Evolutionary conservation across 2,797 vertebrate species (phyloP), one percentile per base, ranked within the genome.

Genomic region (Xyrichtys novacula): DNA sequence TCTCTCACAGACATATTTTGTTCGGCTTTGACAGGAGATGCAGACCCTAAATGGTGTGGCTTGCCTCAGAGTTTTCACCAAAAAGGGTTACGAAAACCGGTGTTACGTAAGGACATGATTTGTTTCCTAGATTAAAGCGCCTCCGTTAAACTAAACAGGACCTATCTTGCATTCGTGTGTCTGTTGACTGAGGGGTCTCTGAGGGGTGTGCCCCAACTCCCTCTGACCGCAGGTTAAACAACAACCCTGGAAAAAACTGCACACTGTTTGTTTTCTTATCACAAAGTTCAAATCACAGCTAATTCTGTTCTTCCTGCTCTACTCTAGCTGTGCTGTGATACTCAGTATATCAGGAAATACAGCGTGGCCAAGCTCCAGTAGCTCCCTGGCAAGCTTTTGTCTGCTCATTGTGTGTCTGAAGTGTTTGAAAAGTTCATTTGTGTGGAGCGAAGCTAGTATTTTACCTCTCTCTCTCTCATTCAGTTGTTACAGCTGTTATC

Each of bases 261-360:
- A 12, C 48, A 28, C 9, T 87, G 83, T 88, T 91, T 90, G 79
- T 89, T 88, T 86, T 85, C 76, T 83, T 89, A 91, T 89, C 78
- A 60, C 38, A 57, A 20, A 67, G 72, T 60, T 75, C 9, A 76
- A 87, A 89, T 85, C 68, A 17, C 11, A 59, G 81, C 73, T 90
- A 90, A 89, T 88, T 87, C 65, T 68, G 69, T 20, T 23, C 62
- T 91, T 93, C 91, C 90, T 89, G 88, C 78, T 22, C 44, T 17
- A 19, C 71, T 39, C 40, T 49, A 65, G 74, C 71, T 75, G 73
- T 71, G 56, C 81, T 84, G 20, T 80, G 73, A 69, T 72, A 47
- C 22, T 44, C 43, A 20, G 32, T 48, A 56, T 68, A 28, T 69
- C n/a, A 15, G 59, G 23, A 71, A 77, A 39, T 22, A 52, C 22